Percentiles rank a stretch among this genome's conserved stretches.
phyloP scores from a whole-genome alignment of 2,888 invertebrate genomes.

The Papilio gigon region DNA sequence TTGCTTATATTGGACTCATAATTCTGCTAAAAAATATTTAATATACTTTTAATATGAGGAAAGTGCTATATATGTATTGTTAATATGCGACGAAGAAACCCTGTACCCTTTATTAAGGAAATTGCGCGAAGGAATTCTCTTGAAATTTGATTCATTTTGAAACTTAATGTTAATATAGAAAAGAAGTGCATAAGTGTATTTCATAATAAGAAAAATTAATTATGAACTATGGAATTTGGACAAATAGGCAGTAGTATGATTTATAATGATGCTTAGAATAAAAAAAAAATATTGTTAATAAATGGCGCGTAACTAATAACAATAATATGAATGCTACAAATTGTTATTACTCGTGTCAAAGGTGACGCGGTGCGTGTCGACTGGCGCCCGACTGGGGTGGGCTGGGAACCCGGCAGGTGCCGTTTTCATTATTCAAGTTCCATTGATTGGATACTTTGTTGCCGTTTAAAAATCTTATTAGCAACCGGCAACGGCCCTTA shows the following conservation, averaged over 20 bases:
- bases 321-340: slow-evolving; percentile 44
- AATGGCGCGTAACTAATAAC: slow-evolving; percentile 28
- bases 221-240: too few relatives aligned
- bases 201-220: too few relatives aligned
- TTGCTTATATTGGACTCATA: background rate
- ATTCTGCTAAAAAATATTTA: too few relatives aligned
- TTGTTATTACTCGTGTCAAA: slow-evolving; percentile 52
- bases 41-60: background rate
- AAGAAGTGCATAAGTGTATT: too few relatives aligned
- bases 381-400: slow-evolving; percentile 71
- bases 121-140: too few relatives aligned
- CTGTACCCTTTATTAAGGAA: too few relatives aligned
- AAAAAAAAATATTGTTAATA: slow-evolving; percentile 9
- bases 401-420: slow-evolving; percentile 78
- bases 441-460: slow-evolving; percentile 83
- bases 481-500: slow-evolving; percentile 77
- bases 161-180: too few relatives aligned
- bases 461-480: slow-evolving; percentile 83
- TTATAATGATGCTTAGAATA: background rate
- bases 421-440: slow-evolving; percentile 81
- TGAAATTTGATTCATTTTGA: too few relatives aligned
- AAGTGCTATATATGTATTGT: background rate
- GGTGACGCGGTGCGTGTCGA: slow-evolving; percentile 71
- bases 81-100: too few relatives aligned
- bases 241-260: too few relatives aligned